Evolutionary conservation across 37 sponge, comb jelly and placozoan genomes (phyloP).

Genomic region (Dysidea cf. avara): DNA sequence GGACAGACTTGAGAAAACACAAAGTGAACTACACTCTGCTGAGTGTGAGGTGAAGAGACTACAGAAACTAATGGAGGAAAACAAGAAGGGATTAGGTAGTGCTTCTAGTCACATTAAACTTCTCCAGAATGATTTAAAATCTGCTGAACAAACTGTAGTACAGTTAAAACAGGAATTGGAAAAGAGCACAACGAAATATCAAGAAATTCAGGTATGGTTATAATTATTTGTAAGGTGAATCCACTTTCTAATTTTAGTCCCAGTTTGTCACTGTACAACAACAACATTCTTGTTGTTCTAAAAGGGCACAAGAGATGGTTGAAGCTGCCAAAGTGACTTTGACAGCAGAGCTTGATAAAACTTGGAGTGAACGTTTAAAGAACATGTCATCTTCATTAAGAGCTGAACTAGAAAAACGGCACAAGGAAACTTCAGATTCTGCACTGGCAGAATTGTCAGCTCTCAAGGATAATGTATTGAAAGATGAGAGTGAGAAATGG

Average conservation of each 20-base stretch:
- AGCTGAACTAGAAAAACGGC: conserved; percentile 38
- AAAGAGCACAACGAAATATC: conserved; percentile 18
- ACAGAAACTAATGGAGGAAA: conserved; percentile 15
- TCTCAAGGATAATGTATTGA: conserved; percentile 53
- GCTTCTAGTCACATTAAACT: conserved; percentile 15
- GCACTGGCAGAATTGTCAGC: conserved; percentile 45
- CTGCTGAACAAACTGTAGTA: neutral
- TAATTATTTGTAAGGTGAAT: neutral
- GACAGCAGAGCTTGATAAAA: conserved; percentile 33
- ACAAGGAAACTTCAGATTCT: conserved; percentile 27
- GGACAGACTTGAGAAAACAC: too few relatives aligned
- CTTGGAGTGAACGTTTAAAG: conserved; percentile 43
- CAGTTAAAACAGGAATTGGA: conserved; percentile 2
- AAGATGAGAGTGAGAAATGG: conserved; percentile 43
- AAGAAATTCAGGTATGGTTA: conserved; percentile 44
- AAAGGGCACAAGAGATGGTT: conserved; percentile 9
- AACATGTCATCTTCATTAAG: conserved; percentile 43
- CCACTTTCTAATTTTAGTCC: conserved; percentile 1
- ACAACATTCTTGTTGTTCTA: neutral
- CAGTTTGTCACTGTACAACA: conserved; percentile 17
- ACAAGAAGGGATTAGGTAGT: conserved; percentile 38
- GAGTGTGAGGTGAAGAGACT: conserved; percentile 32
- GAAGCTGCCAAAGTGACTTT: conserved; percentile 11
- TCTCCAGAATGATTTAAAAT: conserved; percentile 23
- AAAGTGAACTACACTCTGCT: conserved; percentile 13